Evolutionary conservation across 2,888 invertebrate species (phyloP).

Genomic region (Pachycephus smyrnensis): DNA sequence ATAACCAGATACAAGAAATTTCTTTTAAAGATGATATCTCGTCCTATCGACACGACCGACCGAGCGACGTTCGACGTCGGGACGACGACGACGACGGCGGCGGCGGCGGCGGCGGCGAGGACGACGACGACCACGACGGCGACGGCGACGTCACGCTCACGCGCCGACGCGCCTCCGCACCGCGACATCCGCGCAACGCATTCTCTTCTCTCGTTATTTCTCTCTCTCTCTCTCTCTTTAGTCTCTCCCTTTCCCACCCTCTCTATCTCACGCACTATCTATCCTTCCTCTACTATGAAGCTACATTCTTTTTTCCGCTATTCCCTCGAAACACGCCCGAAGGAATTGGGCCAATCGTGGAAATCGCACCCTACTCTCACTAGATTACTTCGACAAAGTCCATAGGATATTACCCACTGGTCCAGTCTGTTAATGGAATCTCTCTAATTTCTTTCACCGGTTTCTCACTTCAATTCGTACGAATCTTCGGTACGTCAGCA

Average conservation of each 20-base stretch:
- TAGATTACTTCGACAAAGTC: not conserved
- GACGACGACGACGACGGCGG: conserved; percentile 23
- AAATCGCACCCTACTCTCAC: not conserved
- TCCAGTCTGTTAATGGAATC: too few species aligned
- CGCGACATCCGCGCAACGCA: conserved; percentile 25
- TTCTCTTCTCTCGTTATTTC: conserved; percentile 8
- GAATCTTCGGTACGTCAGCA: too few species aligned
- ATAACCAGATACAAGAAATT: not conserved
- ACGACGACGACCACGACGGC: conserved; percentile 15
- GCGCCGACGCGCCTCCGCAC: conserved; percentile 29
- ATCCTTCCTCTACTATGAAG: too few species aligned
- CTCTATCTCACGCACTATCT: not conserved
- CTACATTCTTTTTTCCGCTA: not conserved
- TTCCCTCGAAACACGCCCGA: not conserved
- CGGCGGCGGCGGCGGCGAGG: conserved; percentile 12
- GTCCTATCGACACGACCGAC: not conserved
- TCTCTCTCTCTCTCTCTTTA: not conserved
- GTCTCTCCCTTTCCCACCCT: not conserved
- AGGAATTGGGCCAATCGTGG: not conserved
- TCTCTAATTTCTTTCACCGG: too few species aligned
- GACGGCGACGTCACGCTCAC: conserved; percentile 30
- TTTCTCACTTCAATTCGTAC: too few species aligned
- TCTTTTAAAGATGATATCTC: not conserved
- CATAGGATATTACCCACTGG: too few species aligned
- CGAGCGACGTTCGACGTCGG: not conserved